Conservation (phyloP, 35 echinoderm and acorn worm species). For the Stichopus chloronotus region DNA sequence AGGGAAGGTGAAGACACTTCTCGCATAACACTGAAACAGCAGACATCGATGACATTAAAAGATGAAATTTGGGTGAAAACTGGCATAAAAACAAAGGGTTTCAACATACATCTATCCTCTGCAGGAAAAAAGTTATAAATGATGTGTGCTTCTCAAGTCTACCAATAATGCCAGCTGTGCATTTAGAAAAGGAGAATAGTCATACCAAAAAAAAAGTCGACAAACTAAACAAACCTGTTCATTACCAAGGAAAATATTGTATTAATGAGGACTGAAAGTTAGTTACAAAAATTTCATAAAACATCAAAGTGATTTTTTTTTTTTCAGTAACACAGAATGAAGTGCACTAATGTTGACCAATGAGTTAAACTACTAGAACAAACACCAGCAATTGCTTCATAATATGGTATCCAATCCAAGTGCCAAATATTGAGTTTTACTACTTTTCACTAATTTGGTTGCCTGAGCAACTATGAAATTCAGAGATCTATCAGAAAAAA, state of each 20-base stretch:
- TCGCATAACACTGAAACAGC: slow-evolving; percentile 28
- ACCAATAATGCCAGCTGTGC: no score
- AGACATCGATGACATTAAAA: slow-evolving; percentile 33
- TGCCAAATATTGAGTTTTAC: no score
- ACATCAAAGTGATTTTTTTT: not conserved
- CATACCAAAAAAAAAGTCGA: no score
- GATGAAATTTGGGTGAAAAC: slow-evolving; percentile 10
- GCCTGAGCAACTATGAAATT: not conserved
- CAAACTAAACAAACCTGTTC: no score
- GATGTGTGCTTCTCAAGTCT: no score
- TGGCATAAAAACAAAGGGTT: not conserved
- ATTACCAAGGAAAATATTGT: no score
- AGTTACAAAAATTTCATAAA: not conserved
- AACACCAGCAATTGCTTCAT: not conserved
- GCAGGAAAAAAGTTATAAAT: not conserved
- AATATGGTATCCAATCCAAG: not conserved
- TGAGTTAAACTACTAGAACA: not conserved
- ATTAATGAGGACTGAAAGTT: no score
- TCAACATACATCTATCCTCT: not conserved
- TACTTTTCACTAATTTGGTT: not conserved
- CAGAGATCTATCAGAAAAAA: not conserved
- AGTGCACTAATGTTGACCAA: not conserved
- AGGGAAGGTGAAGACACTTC: slow-evolving; percentile 6
- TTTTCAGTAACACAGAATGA: not conserved
- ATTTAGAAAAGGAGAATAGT: no score